Conservation (phyloP, 2,113 vertebrate species). For the Pterocles burchelli region DNA sequence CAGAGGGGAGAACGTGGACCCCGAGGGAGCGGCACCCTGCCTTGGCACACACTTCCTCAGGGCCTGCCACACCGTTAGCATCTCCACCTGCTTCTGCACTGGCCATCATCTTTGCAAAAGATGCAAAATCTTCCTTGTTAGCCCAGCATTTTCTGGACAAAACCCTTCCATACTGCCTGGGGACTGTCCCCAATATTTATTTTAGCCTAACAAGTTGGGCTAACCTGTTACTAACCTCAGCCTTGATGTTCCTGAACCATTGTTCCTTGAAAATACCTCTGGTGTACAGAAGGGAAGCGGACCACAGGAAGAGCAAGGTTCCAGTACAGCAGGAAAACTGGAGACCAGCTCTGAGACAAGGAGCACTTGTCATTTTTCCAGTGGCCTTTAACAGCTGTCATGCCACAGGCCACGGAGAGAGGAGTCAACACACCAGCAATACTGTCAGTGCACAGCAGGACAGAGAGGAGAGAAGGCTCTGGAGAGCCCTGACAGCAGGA, state of each 20-base stretch:
- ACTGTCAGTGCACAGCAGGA: background rate
- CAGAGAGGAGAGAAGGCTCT: background rate
- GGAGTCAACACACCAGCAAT: background rate
- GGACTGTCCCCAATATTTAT: background rate
- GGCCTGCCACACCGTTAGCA: background rate
- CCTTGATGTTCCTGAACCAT: background rate
- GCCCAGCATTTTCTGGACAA: background rate
- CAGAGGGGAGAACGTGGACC: background rate
- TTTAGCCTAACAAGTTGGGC: background rate
- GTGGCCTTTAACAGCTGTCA: background rate
- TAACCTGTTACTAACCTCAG: background rate
- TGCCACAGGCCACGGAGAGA: background rate
- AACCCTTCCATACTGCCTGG: background rate
- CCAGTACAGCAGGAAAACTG: background rate
- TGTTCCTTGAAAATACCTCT: background rate
- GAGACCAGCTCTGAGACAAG: background rate
- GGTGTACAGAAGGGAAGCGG: background rate
- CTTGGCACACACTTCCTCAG: background rate
- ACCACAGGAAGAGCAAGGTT: background rate
- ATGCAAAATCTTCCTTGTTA: background rate
- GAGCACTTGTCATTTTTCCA: background rate
- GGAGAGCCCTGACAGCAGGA: background rate
- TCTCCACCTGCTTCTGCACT: background rate
- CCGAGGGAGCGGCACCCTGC: rapidly evolving
- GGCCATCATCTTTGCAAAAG: background rate